Evolutionary conservation across 2,888 invertebrate genomes (phyloP).

Genomic region (Rhogogaster chlorosoma): DNA sequence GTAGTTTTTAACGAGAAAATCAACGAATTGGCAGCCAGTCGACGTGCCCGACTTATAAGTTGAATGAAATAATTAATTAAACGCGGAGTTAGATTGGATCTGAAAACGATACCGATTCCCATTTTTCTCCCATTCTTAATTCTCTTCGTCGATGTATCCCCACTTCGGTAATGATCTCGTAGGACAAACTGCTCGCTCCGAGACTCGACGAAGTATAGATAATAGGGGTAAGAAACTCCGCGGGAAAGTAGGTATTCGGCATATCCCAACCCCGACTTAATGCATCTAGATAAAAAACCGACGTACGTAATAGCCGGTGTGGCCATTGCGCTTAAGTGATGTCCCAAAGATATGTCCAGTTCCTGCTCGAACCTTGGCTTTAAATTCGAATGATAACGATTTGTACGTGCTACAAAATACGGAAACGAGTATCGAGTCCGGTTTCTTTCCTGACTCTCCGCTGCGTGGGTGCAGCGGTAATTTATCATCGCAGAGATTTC

Average conservation of each 20-base stretch:
- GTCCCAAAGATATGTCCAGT: not conserved
- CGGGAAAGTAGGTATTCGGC: conserved; percentile 11
- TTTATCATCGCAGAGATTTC: not conserved
- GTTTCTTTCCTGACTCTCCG: too few relatives aligned
- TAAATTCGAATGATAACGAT: conserved; percentile 32
- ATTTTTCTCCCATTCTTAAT: not conserved
- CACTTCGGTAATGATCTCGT: not conserved
- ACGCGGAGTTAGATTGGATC: not conserved
- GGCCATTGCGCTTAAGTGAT: not conserved
- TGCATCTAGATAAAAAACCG: conserved; percentile 17
- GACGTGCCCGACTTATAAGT: conserved; percentile 12
- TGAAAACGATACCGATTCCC: not conserved
- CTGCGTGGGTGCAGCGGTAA: not conserved
- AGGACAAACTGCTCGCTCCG: not conserved
- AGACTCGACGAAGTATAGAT: not conserved
- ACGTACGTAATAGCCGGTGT: not conserved
- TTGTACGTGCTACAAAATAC: conserved; percentile 9
- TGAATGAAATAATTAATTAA: conserved; percentile 13
- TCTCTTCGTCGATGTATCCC: not conserved
- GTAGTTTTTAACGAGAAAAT: not conserved
- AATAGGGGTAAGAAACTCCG: not conserved
- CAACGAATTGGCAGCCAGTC: not conserved
- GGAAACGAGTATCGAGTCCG: conserved; percentile 4
- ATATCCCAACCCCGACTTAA: conserved; percentile 2
- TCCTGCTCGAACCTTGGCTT: not conserved